Evolutionary conservation across 1,140 invertebrate species (phyloP), one percentile per base, ranked within the genome.

Genomic region (Chymomyza costata): DNA sequence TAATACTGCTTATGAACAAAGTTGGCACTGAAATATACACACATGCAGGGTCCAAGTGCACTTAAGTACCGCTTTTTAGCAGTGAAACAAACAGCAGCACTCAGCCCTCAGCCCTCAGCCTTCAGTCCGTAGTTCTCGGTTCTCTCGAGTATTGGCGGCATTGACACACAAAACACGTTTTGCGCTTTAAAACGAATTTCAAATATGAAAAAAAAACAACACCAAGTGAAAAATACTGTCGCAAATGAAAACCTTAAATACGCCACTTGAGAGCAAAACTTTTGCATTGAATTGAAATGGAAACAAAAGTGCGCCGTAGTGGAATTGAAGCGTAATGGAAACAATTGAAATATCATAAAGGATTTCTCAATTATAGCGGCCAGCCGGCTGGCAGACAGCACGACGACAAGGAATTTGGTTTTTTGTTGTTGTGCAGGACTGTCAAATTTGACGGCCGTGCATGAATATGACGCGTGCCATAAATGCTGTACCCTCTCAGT

Each of bases 241-340:
- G 73, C 80, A 68, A 83, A 82, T 80, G 68, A 76, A 62, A 78
- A 70, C 66, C 80, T 65, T 74, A 82, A 82, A 82, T 82, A 83
- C 68, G 68, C 80, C 73, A 82, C 80, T 82, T 80, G 60, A 82
- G 61, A 61, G 59, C 49, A 57, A 40, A 44, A 69, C 41, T 53
- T 17, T 7, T 38, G 19, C 11, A 38, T 41, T 53, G 19, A 17
- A 38, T 15, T 44, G 13, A 68, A 68, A 82, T 73, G 71, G 73
- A 80, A 69, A 69, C 66, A 71, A 71, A 76, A 78, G 68, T 70
- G 67, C 56, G 61, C 39, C 47, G 55, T 43, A 34, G 35, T 35
- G 49, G 54, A 74, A 76, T 70, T 82, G 62, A 78, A 82, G 61
- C 63, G 63, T 78, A 69, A 82, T 83, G 73, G 68, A 82, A 82